Conservation (phyloP, 2,113 vertebrate species). For the Hemiprocne comata region DNA sequence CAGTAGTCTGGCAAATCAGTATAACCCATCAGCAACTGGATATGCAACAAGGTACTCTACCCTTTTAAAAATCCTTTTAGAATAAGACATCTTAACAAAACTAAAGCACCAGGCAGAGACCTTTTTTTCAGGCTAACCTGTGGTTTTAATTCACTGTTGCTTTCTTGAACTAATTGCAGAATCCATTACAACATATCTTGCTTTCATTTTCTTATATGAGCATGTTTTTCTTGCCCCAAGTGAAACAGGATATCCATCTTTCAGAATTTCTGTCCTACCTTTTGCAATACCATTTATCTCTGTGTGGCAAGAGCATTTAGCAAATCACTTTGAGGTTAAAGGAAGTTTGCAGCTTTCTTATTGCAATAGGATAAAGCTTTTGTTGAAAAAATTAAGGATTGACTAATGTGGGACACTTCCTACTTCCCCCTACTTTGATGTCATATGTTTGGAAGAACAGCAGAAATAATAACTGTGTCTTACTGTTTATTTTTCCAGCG, state of each 20-base stretch:
- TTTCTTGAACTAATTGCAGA: background rate
- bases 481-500: background rate
- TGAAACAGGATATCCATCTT: constrained; percentile 67
- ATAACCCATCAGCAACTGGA: background rate
- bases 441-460: background rate
- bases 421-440: constrained; percentile 52
- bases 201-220: constrained; percentile 44
- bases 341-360: background rate
- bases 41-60: background rate
- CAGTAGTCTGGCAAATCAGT: background rate
- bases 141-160: constrained; percentile 14
- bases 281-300: constrained; percentile 65
- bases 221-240: constrained; percentile 12
- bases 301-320: constrained; percentile 6
- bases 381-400: background rate
- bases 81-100: background rate
- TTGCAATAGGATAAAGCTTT: constrained; percentile 30
- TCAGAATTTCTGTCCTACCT: constrained; percentile 62
- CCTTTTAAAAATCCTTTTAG: background rate
- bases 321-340: background rate
- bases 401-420: constrained; percentile 43
- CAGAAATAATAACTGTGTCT: background rate
- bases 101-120: background rate
- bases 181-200: constrained; percentile 8
- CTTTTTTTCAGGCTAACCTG: background rate